Percentiles rank a stretch among this genome's conserved stretches.
These are phyloP conservation scores for Ploceus nigricollis DNA, from an alignment of 2,113 vertebrate species.

Conservation along the genomic window DNA sequence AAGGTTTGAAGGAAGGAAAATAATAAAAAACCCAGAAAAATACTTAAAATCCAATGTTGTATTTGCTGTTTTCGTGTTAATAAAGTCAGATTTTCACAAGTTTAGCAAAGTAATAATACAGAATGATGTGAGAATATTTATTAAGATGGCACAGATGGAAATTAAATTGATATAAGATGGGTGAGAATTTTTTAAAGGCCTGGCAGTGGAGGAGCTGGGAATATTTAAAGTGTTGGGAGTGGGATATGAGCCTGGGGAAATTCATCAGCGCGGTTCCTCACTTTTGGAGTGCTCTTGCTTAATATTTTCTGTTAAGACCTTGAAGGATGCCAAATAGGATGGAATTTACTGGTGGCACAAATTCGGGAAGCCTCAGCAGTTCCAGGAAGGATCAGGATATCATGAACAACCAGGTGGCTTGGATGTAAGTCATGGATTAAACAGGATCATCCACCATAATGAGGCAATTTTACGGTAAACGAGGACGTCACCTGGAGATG, in stretches of 20 bases:
- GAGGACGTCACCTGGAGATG: background rate
- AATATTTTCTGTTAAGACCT: background rate
- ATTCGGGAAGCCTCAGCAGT: background rate
- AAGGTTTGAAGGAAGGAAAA: background rate
- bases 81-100: background rate
- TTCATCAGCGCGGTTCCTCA: accelerated
- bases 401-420: background rate
- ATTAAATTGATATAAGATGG: background rate
- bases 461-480: background rate
- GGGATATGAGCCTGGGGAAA: background rate
- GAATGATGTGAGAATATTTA: background rate
- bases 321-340: background rate
- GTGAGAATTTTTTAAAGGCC: background rate
- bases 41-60: background rate
- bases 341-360: background rate
- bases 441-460: background rate
- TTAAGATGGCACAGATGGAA: background rate
- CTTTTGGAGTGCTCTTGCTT: background rate
- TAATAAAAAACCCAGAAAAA: background rate
- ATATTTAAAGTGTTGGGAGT: background rate
- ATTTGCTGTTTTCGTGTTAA: background rate
- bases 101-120: background rate
- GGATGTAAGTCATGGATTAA: background rate
- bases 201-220: background rate
- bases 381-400: background rate